These are phyloP conservation scores for Catamblyrhynchus diadema DNA, from an alignment of 2,797 vertebrate genomes.

Conservation along the genomic window DNA sequence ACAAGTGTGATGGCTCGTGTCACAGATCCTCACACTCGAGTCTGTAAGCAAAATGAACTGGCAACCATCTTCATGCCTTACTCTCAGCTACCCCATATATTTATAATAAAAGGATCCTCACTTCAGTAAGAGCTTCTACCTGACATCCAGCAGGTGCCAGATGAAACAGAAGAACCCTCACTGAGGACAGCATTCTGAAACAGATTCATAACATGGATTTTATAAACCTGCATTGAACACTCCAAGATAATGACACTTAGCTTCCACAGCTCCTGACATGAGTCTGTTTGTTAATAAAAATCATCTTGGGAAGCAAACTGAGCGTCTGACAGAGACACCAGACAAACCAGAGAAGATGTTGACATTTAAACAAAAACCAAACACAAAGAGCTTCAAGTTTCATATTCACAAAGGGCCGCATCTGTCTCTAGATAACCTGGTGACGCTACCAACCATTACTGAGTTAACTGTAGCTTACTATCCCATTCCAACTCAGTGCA, in stretches of 20 bases:
- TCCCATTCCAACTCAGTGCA: not conserved
- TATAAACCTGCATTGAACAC: not conserved
- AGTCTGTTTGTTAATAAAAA: not conserved
- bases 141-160: not conserved
- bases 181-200: not conserved
- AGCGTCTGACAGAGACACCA: not conserved
- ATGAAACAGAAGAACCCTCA: not conserved
- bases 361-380: not conserved
- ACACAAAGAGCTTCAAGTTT: not conserved
- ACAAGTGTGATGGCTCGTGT: not conserved
- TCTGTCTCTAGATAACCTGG: not conserved
- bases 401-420: not conserved
- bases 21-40: not conserved
- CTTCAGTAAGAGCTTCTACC: not conserved
- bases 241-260: not conserved
- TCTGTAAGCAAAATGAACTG: not conserved
- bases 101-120: not conserved
- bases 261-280: not conserved
- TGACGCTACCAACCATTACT: not conserved
- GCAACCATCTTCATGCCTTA: not conserved
- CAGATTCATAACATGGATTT: not conserved
- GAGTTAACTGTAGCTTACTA: not conserved
- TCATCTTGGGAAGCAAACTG: not conserved
- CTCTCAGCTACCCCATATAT: not conserved
- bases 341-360: not conserved